phyloP scores from a whole-genome alignment of 2,113 vertebrate genomes.

The Mus musculus region DNA sequence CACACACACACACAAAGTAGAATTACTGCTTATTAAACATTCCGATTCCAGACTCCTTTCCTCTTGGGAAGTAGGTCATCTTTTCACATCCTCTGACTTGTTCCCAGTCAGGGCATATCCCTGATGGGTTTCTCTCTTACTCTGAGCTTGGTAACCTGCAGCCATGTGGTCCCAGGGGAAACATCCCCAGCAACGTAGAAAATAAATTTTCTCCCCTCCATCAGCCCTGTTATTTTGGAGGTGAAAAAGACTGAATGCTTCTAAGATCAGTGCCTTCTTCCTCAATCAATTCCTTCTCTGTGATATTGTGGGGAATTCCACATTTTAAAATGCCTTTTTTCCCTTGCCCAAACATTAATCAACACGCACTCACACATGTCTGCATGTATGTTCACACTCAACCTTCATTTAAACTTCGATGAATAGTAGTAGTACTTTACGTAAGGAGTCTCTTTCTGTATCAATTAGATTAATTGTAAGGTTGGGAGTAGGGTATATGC shows the following conservation, averaged over 20 bases:
- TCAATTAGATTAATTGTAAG: slow-evolving; percentile 27
- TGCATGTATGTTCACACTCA: neutral
- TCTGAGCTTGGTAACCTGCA: slow-evolving; percentile 13
- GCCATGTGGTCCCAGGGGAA: neutral
- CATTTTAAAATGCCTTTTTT: slow-evolving; percentile 21
- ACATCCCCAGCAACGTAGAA: neutral
- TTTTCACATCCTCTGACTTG: neutral
- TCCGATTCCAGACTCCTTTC: neutral
- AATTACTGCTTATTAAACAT: slow-evolving; percentile 4
- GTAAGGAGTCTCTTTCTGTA: neutral
- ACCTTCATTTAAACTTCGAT: neutral
- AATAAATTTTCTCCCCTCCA: neutral
- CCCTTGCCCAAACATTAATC: neutral
- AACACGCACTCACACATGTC: neutral
- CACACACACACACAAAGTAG: neutral
- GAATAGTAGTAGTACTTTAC: slow-evolving; percentile 5
- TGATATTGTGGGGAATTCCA: neutral
- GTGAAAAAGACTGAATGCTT: neutral
- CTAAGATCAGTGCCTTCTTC: neutral
- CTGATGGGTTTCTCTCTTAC: neutral
- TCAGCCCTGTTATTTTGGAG: slow-evolving; percentile 17
- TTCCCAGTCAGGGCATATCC: neutral
- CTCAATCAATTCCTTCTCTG: neutral
- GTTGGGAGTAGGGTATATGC: no score
- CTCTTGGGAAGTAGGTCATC: neutral